Evolutionary conservation across 2,888 invertebrate species (phyloP).

Genomic region (Drosophila pegasa): DNA sequence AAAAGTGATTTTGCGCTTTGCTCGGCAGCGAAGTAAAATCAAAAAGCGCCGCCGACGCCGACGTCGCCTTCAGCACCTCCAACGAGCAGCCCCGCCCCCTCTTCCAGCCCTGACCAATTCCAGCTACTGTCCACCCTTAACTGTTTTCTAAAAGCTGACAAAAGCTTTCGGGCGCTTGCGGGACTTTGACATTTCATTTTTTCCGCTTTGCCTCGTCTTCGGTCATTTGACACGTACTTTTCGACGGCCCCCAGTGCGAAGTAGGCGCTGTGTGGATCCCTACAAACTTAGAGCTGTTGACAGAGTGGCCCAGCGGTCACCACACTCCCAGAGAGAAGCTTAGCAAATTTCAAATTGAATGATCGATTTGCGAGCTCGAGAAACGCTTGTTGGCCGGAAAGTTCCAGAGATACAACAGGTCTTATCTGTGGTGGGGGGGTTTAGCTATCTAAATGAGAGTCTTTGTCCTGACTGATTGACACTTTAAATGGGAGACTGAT

Average conservation of each 20-base stretch:
- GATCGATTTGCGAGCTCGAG: not conserved
- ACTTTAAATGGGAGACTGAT: not conserved
- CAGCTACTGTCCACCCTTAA: conserved; percentile 57
- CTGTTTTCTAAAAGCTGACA: conserved; percentile 63
- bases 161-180: conserved; percentile 55
- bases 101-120: not conserved
- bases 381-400: not conserved
- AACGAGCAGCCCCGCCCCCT: conserved; percentile 4
- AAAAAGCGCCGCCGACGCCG: conserved; percentile 62
- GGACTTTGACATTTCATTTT: conserved; percentile 65
- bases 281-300: conserved; percentile 36
- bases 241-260: conserved; percentile 41
- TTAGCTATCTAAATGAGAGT: not conserved
- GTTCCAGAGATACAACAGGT: not conserved
- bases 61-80: conserved; percentile 63
- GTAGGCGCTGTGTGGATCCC: conserved; percentile 12
- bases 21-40: conserved; percentile 71
- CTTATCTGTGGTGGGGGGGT: not conserved
- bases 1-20: conserved; percentile 80
- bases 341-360: not conserved
- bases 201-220: conserved; percentile 35
- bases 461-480: not conserved
- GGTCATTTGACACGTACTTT: conserved; percentile 64
- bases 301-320: conserved; percentile 16
- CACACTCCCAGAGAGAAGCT: not conserved